A percentile compares a stretch with the other conserved stretches of the same genome.
Evolutionary conservation across 2,888 invertebrate genomes (phyloP).

Genomic region (Apodemia zela): DNA sequence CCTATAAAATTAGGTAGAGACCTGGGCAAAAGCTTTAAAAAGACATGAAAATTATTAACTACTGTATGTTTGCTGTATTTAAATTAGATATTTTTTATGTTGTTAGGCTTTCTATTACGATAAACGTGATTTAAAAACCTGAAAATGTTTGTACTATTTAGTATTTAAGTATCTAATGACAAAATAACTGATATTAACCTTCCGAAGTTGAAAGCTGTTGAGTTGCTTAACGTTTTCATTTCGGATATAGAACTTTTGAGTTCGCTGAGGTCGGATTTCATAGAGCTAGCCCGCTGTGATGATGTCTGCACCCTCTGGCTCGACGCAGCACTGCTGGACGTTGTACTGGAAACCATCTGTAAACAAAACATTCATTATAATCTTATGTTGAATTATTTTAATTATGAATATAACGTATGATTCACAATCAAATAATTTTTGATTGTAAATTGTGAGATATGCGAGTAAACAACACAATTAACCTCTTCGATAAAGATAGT

Average conservation of each 20-base stretch:
- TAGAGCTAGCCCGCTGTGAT: conserved; percentile 84
- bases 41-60: too few species aligned
- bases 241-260: conserved; percentile 92
- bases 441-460: background rate
- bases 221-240: conserved; percentile 86
- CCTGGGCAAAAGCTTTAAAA: too few species aligned
- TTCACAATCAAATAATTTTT: background rate
- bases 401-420: too few species aligned
- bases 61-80: too few species aligned
- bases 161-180: too few species aligned
- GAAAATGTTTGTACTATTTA: too few species aligned
- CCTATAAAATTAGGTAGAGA: too few species aligned
- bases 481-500: background rate
- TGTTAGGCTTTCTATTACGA: too few species aligned
- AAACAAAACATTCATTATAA: conserved; percentile 23
- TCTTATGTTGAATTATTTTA: background rate
- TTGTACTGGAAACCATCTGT: conserved; percentile 77
- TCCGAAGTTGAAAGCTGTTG: conserved; percentile 67
- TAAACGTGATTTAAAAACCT: too few species aligned
- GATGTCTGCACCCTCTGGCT: conserved; percentile 81
- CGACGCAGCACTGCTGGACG: conserved; percentile 80
- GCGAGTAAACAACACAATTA: background rate
- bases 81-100: too few species aligned
- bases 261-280: conserved; percentile 89
- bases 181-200: conserved; percentile 44